Conservation (phyloP, 2,888 invertebrate genomes). For the Elysia crispata region DNA sequence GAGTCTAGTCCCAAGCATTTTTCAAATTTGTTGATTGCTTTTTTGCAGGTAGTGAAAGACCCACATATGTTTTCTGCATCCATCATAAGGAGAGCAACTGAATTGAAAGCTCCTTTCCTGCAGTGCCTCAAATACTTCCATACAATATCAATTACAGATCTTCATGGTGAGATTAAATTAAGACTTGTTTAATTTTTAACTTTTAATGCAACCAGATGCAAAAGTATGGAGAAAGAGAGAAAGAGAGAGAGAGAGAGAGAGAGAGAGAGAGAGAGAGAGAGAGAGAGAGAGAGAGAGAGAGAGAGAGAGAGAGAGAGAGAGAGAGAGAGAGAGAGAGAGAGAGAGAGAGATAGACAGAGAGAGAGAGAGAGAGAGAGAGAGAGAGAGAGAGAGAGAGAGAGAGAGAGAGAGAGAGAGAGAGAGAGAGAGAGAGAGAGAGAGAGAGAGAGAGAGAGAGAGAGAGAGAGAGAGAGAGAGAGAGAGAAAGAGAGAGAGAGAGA, state of each 20-base stretch:
- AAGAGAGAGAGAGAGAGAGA: neutral
- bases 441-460: too few species aligned
- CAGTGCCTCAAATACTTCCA: slow-evolving; percentile 75
- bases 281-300: slow-evolving; percentile 9
- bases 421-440: too few species aligned
- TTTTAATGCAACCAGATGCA: neutral
- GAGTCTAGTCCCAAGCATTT: too few species aligned
- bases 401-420: too few species aligned
- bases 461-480: too few species aligned
- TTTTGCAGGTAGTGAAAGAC: slow-evolving; percentile 61
- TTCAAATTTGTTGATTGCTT: too few species aligned
- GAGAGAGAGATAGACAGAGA: too few species aligned
- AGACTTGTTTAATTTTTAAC: neutral
- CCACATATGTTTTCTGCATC: slow-evolving; percentile 73
- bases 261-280: neutral
- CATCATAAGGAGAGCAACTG: slow-evolving; percentile 68
- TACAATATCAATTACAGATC: slow-evolving; percentile 70
- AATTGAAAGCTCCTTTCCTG: slow-evolving; percentile 73
- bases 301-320: neutral
- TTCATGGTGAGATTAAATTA: slow-evolving; percentile 62
- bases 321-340: neutral
- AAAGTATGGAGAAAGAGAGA: neutral
- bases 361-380: too few species aligned
- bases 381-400: too few species aligned
- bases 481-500: too few species aligned